Percentiles rank a stretch among this genome's conserved stretches.
These are phyloP conservation scores for Leontopithecus rosalia DNA, from an alignment of 2,797 vertebrate species.

Conservation along the genomic window DNA sequence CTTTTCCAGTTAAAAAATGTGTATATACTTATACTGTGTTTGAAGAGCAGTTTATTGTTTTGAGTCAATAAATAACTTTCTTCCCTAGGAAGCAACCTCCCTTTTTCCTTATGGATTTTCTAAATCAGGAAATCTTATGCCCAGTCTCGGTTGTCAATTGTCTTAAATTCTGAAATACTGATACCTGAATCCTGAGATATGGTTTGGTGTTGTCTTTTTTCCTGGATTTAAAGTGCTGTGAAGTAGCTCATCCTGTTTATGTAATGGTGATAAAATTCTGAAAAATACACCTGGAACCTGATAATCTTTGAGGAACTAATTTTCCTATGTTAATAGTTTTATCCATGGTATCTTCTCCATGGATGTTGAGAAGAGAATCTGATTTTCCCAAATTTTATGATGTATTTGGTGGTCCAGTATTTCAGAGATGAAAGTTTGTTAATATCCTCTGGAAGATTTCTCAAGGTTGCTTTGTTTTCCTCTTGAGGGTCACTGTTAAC, in stretches of 20 bases:
- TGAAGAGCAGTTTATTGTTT: conserved; percentile 20
- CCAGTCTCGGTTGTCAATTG: neutral
- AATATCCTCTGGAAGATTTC: conserved; percentile 13
- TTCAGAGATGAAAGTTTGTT: conserved; percentile 38
- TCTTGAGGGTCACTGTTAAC: neutral
- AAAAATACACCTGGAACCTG: neutral
- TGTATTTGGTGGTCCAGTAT: conserved; percentile 1
- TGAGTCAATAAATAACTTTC: neutral
- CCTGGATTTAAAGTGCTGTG: neutral
- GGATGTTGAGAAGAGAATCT: neutral
- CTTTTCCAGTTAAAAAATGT: neutral
- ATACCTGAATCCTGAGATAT: neutral
- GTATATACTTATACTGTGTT: neutral
- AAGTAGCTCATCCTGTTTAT: conserved; percentile 3
- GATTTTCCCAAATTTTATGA: conserved; percentile 26
- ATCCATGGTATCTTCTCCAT: neutral
- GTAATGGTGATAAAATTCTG: neutral
- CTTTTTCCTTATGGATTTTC: neutral
- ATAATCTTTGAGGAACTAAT: neutral
- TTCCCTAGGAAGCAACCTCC: neutral
- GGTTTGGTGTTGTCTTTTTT: neutral
- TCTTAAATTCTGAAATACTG: conserved; percentile 16
- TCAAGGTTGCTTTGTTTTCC: neutral
- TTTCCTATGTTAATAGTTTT: neutral
- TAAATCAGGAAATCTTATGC: neutral